Percentiles rank a stretch among this genome's conserved stretches.
Evolutionary conservation across 2,113 vertebrate species (phyloP).

Genomic region (Thermophis baileyi): DNA sequence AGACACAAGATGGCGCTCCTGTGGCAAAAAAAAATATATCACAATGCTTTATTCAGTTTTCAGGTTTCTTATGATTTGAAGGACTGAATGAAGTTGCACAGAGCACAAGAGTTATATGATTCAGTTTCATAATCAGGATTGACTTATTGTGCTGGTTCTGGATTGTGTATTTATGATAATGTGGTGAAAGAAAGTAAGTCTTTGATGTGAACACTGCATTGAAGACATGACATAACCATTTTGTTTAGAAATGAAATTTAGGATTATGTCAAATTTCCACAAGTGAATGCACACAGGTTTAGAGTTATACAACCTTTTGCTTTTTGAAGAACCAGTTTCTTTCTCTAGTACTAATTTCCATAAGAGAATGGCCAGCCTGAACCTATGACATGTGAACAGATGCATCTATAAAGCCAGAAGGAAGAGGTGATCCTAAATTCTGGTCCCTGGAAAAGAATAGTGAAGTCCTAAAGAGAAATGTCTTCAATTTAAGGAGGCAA

Average conservation of each 20-base stretch:
- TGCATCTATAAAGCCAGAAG: background rate
- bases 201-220: background rate
- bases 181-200: background rate
- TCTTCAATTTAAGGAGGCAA: background rate
- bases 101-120: background rate
- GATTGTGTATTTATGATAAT: background rate
- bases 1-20: conserved; percentile 22
- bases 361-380: background rate
- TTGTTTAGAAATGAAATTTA: background rate
- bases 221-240: background rate
- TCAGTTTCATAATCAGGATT: background rate
- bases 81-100: background rate
- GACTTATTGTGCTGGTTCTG: background rate
- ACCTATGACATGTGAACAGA: background rate
- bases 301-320: background rate
- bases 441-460: background rate
- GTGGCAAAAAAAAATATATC: background rate
- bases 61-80: background rate
- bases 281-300: background rate
- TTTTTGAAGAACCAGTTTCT: background rate
- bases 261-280: background rate
- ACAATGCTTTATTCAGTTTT: background rate
- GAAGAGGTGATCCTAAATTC: background rate
- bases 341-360: background rate
- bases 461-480: background rate